Base-by-base conservation (phyloP, 2,888 invertebrate genomes). In the Andrena fulva region DNA sequence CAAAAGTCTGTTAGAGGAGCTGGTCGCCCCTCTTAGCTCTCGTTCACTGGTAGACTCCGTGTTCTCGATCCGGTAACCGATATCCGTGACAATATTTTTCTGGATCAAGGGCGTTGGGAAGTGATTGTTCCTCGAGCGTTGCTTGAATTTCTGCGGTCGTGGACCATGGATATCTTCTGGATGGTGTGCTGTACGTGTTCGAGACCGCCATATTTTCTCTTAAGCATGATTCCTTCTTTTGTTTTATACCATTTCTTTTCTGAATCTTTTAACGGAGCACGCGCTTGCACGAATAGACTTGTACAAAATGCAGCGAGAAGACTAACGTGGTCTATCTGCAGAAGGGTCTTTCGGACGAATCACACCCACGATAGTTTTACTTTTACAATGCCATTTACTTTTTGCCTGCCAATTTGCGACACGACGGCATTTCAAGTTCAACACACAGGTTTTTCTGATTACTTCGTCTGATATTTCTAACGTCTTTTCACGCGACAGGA, bases 301-400 rank as follows among this genome's bases (percentile, higher is more conserved):
- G 56, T 50, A 24, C 72, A 64, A 72, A 24, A 20, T 12, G 33
- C 33, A 50, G 27, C 50, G 33, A 50, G 16, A 74, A 31, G 48
- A 68, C 59, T 59, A 60, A 52, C 6, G 35, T 52, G 48, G 8
- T 68, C 48, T 67, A 35, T 60, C 50, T 6, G 33, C n/a, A 33
- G 24, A 72, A 35, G 10, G 8, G 8, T 63, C 73, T 54, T 48
- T 33, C 31, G 6, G 33, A 56, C 48, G n/a, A 50, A 59, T 64
- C 27, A 29, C 16, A 64, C n/a, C 12, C 24, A 59, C 4, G 16
- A 4, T 59, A 16, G 42, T 42, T 42, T 42, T 56, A 54, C 54
- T 70, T 42, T 42, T 42, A 42, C 35, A 35, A 29, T 24, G 62
- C 56, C 35, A 64, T 63, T 76, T 72, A 72, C 50, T 27, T 60